Base-by-base conservation (phyloP, 2,888 invertebrate genomes). In the Abrostola triplasia region DNA sequence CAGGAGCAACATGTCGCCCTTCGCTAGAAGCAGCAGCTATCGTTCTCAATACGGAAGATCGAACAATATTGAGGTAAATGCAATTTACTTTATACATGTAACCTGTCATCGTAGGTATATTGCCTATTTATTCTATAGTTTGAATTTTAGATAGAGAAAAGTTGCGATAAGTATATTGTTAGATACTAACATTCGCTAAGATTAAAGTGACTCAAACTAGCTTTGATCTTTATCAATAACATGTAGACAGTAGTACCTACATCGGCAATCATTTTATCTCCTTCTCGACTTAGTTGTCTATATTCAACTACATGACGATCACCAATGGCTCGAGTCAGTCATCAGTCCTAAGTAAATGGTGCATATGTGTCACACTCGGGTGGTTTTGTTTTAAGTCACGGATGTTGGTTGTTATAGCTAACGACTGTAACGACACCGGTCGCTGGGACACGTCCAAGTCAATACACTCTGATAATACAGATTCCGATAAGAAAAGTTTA, bases 21-120 rank as follows among this genome's bases (percentile, higher is more conserved):
- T 97, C 77, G 96, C 96, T 5, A 93, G 97, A 78, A 96, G 96
- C 59, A 96, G 96, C 82, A 97, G 96, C 88, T 96, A 96, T 85
- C 93, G 96, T 61, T 96, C 96, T 7, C 96, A 96, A 80, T 96
- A 96, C 77, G 96, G 96, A 24, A 91, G 96, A 83, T 95, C 95
- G 40, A 95, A 96, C 37, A 95, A 92, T 64, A 89, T 93, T 57
- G 95, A 95, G 86, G 95, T 95, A 76, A 88, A 81, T 59, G 52
- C 48, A n/a, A 13, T 9, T 54, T 10, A 11, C 36, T 36, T 24
- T 13, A 5, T 13, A 5, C 47, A 47, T 36, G 42, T 9, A 5
- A 36, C 5, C 2, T 37, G 37, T 40, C 10, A 10, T 9, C 5
- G 6, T 37, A 7, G 7, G 12, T 13, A n/a, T 51, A 7, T 12